Evolutionary conservation across 2,797 vertebrate species (phyloP).

Genomic region (Diceros bicornis): DNA sequence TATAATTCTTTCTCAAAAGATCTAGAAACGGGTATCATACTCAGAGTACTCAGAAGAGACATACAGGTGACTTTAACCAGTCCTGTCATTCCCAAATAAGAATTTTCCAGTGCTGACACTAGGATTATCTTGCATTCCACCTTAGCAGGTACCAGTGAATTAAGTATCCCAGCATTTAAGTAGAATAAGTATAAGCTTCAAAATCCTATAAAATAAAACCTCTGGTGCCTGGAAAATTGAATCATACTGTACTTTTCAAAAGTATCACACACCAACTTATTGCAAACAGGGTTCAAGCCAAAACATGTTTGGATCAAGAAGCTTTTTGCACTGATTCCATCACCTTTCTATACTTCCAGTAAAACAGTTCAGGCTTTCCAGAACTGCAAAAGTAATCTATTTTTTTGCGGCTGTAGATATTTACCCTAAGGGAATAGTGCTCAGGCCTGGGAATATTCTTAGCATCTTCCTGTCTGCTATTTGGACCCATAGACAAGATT

Average conservation of each 20-base stretch:
- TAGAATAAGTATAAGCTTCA: conserved; percentile 10
- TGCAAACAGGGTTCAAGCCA: conserved; percentile 9
- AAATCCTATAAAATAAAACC: conserved; percentile 49
- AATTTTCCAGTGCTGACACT: not conserved
- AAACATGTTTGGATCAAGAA: conserved; percentile 5
- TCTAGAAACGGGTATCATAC: not conserved
- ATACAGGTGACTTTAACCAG: not conserved
- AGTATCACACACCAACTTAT: conserved; percentile 14
- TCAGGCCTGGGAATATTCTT: not conserved
- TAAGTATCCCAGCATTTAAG: not conserved
- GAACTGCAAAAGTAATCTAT: conserved; percentile 38
- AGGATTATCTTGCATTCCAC: not conserved
- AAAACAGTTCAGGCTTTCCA: conserved; percentile 15
- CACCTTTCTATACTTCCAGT: not conserved
- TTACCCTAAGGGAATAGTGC: not conserved
- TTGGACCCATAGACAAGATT: not conserved
- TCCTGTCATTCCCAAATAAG: not conserved
- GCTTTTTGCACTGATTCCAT: not conserved
- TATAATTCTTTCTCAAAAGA: not conserved
- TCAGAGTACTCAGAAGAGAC: not conserved
- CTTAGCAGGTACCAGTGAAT: not conserved
- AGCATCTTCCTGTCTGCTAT: not conserved
- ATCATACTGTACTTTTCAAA: conserved; percentile 38
- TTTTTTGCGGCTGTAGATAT: not conserved
- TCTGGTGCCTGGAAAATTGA: conserved; percentile 26